Base-by-base conservation (phyloP, 2,888 invertebrate genomes). In the Apeira syringaria region DNA sequence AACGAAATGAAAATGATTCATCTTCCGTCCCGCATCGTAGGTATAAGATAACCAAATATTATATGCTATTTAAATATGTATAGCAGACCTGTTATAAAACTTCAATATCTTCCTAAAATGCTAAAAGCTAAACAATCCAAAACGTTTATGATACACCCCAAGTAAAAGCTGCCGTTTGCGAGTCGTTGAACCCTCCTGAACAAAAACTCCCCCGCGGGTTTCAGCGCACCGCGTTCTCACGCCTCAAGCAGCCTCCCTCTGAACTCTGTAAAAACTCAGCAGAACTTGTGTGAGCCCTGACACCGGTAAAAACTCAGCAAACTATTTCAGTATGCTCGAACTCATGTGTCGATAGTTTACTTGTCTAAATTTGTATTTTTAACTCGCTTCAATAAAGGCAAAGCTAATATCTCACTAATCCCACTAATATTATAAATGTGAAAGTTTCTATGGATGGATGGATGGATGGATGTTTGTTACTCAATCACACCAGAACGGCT, bases 171-270 rank as follows among this genome's bases (percentile, higher is more conserved):
- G 24, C 29, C 29, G 33, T 35, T 26, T 74, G 68, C 53, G 54
- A 65, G 85, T 80, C 87, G 74, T 70, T 86, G 88, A 87, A 84
- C 88, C 64, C 64, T 64, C 59, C 75, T 77, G 74, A 76, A 86
- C 72, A 86, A 87, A 88, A 87, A 82, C 80, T 84, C 86, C 88
- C 88, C 84, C 73, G 79, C 71, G 54, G 50, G 68, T 80, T 86
- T 84, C 86, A 86, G 81, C 61, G 64, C 50, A 5, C 49, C 50
- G 61, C 69, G 76, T 86, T 88, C 88, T 86, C 87, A 87, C 80
- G 79, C 70, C 64, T 47, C 46, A 38, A 38, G 37, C 42, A 47
- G 55, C 48, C 53, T 53, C 61, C 39, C 39, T 34, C 45, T 76
- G 81, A 85, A 82, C 84, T 76, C 35, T 35, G 73, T 75, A 84